These are phyloP conservation scores for Clinocottus analis DNA, from an alignment of 2,113 vertebrate species.

Conservation along the genomic window DNA sequence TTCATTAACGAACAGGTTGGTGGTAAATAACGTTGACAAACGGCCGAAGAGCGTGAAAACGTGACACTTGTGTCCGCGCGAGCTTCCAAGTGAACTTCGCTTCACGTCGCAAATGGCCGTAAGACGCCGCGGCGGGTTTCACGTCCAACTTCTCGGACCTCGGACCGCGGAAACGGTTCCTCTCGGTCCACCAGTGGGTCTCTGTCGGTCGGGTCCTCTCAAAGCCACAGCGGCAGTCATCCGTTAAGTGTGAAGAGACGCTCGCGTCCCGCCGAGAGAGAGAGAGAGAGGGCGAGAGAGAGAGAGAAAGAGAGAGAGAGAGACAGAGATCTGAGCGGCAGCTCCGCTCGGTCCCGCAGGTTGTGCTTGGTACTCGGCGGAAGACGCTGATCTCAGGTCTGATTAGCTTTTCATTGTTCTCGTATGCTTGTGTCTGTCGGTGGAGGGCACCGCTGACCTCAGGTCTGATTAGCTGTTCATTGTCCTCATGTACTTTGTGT, in stretches of 20 bases:
- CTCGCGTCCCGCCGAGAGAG: conserved; percentile 16
- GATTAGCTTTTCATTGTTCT: neutral
- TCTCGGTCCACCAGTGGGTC: neutral
- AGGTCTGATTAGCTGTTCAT: too few relatives aligned
- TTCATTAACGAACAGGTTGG: neutral
- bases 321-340: neutral
- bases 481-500: too few relatives aligned
- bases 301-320: neutral
- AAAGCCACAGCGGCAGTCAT: conserved; percentile 14
- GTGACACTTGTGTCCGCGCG: too few relatives aligned
- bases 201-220: neutral
- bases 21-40: fast-evolving
- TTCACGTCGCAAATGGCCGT: neutral
- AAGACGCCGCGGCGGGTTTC: neutral
- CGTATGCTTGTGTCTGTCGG: fast-evolving
- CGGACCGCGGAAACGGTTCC: neutral
- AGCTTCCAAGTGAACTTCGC: neutral
- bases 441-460: conserved; percentile 17
- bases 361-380: neutral
- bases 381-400: conserved; percentile 24
- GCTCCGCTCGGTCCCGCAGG: neutral
- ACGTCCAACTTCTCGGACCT: neutral
- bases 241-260: conserved; percentile 3
- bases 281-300: neutral
- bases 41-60: neutral